These are phyloP conservation scores for Orchestes rusci DNA, from an alignment of 2,888 invertebrate species.

Conservation along the genomic window DNA sequence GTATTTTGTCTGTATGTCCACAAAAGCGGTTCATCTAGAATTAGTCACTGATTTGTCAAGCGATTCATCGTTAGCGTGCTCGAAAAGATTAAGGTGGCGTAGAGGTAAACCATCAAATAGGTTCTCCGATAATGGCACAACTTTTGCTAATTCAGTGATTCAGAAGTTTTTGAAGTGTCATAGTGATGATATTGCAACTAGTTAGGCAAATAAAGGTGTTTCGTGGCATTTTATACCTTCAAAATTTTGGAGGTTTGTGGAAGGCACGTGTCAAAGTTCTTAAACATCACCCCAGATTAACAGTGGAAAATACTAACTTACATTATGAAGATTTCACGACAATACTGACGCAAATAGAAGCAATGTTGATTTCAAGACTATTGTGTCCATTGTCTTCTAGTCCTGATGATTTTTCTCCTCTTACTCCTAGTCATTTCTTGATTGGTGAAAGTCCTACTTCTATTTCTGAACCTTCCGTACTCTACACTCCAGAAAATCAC, in stretches of 20 bases:
- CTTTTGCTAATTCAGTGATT: neutral
- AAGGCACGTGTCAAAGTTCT: neutral
- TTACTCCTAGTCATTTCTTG: conserved; percentile 1
- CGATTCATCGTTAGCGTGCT: too few relatives aligned
- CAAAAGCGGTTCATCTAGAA: too few relatives aligned
- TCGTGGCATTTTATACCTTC: neutral
- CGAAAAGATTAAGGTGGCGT: too few relatives aligned
- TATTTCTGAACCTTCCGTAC: neutral
- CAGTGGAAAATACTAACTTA: neutral
- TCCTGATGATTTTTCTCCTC: conserved; percentile 1
- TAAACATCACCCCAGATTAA: neutral
- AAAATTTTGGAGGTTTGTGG: neutral
- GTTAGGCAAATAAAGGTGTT: neutral
- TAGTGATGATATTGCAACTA: too few relatives aligned
- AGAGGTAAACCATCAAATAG: too few relatives aligned
- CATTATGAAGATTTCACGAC: neutral
- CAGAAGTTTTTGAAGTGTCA: too few relatives aligned
- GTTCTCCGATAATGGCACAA: neutral
- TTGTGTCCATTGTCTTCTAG: neutral
- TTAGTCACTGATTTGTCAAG: too few relatives aligned
- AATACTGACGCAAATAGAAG: neutral
- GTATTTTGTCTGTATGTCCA: too few relatives aligned
- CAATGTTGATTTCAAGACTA: neutral
- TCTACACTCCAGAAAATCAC: neutral
- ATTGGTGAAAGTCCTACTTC: neutral